Evolutionary conservation across 2,888 invertebrate species (phyloP).

Genomic region (Nineta flava): DNA sequence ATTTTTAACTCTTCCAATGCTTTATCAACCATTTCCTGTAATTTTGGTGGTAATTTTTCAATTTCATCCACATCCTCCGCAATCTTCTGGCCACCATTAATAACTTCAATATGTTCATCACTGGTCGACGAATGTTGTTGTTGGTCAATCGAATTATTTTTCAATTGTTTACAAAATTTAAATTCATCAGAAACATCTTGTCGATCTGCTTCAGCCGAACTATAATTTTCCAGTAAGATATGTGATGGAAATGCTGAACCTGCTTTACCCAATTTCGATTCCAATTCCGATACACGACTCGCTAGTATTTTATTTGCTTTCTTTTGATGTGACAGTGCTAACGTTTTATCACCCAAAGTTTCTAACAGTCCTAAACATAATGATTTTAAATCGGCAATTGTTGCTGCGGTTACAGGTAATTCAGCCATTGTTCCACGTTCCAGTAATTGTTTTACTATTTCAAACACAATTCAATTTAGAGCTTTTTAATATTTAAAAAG

Average conservation of each 20-base stretch:
- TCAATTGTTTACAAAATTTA: conserved; percentile 18
- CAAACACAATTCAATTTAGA: too few species aligned
- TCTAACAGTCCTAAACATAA: conserved; percentile 66
- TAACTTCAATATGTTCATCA: neutral
- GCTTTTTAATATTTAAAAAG: too few species aligned
- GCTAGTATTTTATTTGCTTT: conserved; percentile 80
- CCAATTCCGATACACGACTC: conserved; percentile 64
- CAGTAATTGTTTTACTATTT: conserved; percentile 63
- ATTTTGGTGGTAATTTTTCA: conserved; percentile 34
- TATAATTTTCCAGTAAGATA: conserved; percentile 46
- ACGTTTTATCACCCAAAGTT: conserved; percentile 69
- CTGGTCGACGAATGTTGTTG: too few species aligned
- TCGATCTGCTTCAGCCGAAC: conserved; percentile 33
- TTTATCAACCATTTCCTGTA: conserved; percentile 43
- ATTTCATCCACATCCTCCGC: neutral
- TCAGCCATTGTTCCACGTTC: conserved; percentile 40
- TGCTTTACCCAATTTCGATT: conserved; percentile 47
- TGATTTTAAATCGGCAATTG: conserved; percentile 59
- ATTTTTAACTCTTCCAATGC: conserved; percentile 26
- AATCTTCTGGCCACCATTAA: too few species aligned
- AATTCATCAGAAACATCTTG: conserved; percentile 24
- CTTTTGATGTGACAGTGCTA: conserved; percentile 69
- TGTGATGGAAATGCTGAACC: conserved; percentile 43
- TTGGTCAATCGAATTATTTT: neutral
- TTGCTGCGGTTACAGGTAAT: conserved; percentile 42